Evolutionary conservation across 1,140 invertebrate species (phyloP).

Genomic region (Coptotermes formosanus): DNA sequence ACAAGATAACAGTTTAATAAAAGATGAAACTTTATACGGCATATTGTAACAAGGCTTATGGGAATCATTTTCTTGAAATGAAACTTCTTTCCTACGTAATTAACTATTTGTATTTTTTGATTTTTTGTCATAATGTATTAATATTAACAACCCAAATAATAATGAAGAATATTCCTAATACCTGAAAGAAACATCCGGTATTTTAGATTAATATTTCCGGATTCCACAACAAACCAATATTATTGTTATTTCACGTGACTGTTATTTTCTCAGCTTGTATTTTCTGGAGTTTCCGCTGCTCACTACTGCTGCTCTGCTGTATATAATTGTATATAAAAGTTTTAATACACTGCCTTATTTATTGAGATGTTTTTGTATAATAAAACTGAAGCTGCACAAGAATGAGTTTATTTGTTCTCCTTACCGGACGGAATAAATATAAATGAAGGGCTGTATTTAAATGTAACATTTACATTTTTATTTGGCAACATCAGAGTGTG

Average conservation of each 20-base stretch:
- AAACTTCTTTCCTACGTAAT: background rate
- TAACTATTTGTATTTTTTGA: background rate
- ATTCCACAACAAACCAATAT: background rate
- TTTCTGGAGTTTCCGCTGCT: slow-evolving; percentile 20
- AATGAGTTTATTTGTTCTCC: background rate
- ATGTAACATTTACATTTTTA: no score
- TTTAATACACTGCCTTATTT: slow-evolving; percentile 34
- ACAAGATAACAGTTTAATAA: slow-evolving; percentile 2
- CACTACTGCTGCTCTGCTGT: slow-evolving; percentile 16
- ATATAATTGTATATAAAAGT: slow-evolving; percentile 32
- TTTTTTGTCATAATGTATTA: background rate
- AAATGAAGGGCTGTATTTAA: no score
- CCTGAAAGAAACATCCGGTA: background rate
- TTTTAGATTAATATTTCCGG: background rate
- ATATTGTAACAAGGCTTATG: background rate
- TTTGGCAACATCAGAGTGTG: no score
- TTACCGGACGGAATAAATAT: no score
- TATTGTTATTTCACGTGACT: background rate
- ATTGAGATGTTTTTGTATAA: slow-evolving; percentile 33
- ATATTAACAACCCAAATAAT: background rate
- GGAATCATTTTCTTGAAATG: slow-evolving; percentile 1
- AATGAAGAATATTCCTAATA: background rate
- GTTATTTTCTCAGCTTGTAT: background rate
- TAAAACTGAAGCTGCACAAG: slow-evolving; percentile 28
- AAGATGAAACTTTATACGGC: background rate